A percentile compares a stretch with the other conserved stretches of the same genome.
phyloP scores from a whole-genome alignment of 2,113 vertebrate species.

The Sapajus apella region DNA sequence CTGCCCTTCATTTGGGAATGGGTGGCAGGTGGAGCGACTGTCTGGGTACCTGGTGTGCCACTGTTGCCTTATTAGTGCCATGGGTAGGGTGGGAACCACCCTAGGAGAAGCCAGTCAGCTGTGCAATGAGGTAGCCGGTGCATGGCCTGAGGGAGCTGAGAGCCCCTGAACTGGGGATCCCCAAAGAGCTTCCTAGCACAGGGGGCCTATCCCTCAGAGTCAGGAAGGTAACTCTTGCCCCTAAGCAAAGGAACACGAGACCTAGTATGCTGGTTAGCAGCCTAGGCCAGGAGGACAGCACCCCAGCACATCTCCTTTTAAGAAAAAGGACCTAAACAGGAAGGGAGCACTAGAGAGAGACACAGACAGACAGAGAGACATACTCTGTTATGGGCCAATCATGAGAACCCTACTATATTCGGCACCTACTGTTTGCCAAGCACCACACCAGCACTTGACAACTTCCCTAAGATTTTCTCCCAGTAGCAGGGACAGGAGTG shows the following conservation, averaged over 20 bases:
- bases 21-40: background rate
- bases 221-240: background rate
- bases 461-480: background rate
- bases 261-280: background rate
- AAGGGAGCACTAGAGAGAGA: background rate
- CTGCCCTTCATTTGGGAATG: background rate
- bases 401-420: too few relatives aligned
- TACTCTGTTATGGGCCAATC: background rate
- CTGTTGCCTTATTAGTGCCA: background rate
- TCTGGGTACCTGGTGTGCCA: background rate
- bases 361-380: rapidly evolving
- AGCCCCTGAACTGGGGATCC: background rate
- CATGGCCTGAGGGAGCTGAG: background rate
- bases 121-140: background rate
- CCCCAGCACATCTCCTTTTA: background rate
- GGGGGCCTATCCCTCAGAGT: background rate
- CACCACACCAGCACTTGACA: rapidly evolving
- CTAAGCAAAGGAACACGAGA: background rate
- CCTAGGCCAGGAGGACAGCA: background rate
- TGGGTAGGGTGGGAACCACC: background rate
- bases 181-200: background rate
- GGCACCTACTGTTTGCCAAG: background rate
- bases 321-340: background rate
- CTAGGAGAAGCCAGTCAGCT: background rate
- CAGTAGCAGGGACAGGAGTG: background rate